Conservation (phyloP, 2,888 invertebrate species). For the Incurvaria masculella region DNA sequence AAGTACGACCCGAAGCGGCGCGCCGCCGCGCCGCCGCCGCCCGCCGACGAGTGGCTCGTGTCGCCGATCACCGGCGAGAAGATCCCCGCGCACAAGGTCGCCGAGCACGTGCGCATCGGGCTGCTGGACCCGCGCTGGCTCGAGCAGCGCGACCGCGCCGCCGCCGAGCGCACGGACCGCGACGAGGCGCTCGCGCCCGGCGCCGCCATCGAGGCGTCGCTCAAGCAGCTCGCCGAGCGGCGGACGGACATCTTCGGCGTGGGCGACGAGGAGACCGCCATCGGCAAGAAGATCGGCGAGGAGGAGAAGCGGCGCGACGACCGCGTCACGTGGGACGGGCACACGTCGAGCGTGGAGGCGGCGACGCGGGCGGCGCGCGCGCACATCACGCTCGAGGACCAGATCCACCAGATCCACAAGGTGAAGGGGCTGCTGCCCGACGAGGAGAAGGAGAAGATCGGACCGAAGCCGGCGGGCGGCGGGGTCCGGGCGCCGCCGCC, state of each 20-base stretch:
- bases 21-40: conserved; percentile 59
- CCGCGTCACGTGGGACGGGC: conserved; percentile 97
- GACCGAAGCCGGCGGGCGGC: conserved; percentile 72
- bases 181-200: conserved; percentile 56
- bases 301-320: conserved; percentile 85
- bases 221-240: conserved; percentile 94
- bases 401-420: conserved; percentile 96
- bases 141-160: conserved; percentile 91
- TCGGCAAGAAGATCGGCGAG: conserved; percentile 97
- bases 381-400: conserved; percentile 94
- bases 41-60: conserved; percentile 83
- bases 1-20: conserved; percentile 90
- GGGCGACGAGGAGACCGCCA: conserved; percentile 97
- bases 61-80: conserved; percentile 98
- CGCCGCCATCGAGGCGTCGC: conserved; percentile 92
- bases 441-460: conserved; percentile 96
- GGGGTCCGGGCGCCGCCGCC: conserved; percentile 24
- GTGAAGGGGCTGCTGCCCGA: conserved; percentile 92
- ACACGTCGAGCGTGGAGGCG: conserved; percentile 95
- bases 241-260: conserved; percentile 99
- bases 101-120: conserved; percentile 97
- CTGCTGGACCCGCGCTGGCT: conserved; percentile 96
- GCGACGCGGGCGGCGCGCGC: conserved; percentile 92
- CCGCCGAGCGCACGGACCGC: conserved; percentile 91
- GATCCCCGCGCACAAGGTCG: conserved; percentile 95